Conservation (phyloP, 2,113 vertebrate genomes). For the Pangasianodon hypophthalmus region DNA sequence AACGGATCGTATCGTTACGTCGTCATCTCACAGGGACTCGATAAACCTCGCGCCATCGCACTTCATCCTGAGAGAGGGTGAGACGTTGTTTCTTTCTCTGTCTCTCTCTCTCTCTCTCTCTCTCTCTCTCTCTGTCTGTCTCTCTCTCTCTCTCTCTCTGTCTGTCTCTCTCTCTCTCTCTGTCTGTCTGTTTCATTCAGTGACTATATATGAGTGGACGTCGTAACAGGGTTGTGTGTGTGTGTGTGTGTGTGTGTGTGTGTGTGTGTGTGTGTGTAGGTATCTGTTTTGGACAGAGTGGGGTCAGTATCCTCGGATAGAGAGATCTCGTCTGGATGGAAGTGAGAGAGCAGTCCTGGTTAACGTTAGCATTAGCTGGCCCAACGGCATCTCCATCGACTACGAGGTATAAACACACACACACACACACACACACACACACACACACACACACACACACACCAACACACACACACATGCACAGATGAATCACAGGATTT, state of each 20-base stretch:
- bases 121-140: background rate
- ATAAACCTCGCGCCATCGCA: slow-evolving; percentile 94
- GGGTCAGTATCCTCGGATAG: slow-evolving; percentile 96
- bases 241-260: slow-evolving; percentile 24
- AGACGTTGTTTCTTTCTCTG: slow-evolving; percentile 41
- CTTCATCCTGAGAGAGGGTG: slow-evolving; percentile 95
- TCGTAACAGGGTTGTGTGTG: background rate
- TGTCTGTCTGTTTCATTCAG: background rate
- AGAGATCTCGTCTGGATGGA: slow-evolving; percentile 89
- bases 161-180: background rate
- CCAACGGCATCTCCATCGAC: slow-evolving; percentile 95
- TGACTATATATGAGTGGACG: background rate
- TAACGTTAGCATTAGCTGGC: slow-evolving; percentile 96
- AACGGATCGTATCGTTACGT: slow-evolving; percentile 97
- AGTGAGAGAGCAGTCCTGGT: slow-evolving; percentile 86
- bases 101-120: background rate
- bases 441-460: background rate
- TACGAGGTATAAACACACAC: slow-evolving; percentile 81
- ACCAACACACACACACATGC: background rate
- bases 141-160: background rate
- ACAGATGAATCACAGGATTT: background rate
- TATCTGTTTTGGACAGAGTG: slow-evolving; percentile 98
- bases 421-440: background rate
- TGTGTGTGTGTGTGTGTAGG: slow-evolving; percentile 64
- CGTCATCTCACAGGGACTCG: slow-evolving; percentile 93